Base-by-base conservation (phyloP, 2,113 vertebrate genomes). In the Mirounga angustirostris region DNA sequence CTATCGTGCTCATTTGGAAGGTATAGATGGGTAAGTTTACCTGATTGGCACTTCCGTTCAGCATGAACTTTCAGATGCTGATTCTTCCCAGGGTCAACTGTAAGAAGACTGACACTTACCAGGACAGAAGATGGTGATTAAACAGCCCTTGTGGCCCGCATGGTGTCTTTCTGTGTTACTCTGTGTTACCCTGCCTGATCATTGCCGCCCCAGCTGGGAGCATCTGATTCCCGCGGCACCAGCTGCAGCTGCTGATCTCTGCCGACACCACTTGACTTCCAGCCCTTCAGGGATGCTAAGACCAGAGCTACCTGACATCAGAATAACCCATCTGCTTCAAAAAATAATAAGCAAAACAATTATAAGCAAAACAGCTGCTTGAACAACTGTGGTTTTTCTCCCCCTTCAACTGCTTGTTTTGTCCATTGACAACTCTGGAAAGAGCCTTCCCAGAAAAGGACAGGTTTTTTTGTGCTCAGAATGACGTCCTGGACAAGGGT, bases 1-100 rank as follows among this genome's bases (percentile, higher is more conserved):
- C 92, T 1, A 0, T 0, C 0, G 0, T 19, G 8, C 7, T 0
- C 7, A 40, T 33, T 22, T 6, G 82, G 71, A 22, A 15, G 0
- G 5, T 0, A 22, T 0, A 69, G 40, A 33, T 0, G 22, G 40
- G 9, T 18, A 3, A 5, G 40, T 1, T 36, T 21, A 7, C 12
- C 56, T 2, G 3, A 56, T 28, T 0, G 0, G 43, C 24, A 4
- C 56, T 58, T 84, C n/a, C 14, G 0, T 22, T 16, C 58, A 10
- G 63, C 10, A 0, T 2, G 92, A 30, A 46, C 61, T 11, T 82
- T 43, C 50, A 30, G 24, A 26, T 1, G 63, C 1, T 0, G 21
- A 15, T 33, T 63, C 50, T 89, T 87, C 83, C 93, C 14, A 24
- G 74, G 58, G 61, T 1, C 40, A 63, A 36, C 0, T 24, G 0